A percentile compares a stretch with the other conserved stretches of the same genome.
Evolutionary conservation across 2,113 vertebrate species (phyloP).

Genomic region (Bolborhynchus lineola): DNA sequence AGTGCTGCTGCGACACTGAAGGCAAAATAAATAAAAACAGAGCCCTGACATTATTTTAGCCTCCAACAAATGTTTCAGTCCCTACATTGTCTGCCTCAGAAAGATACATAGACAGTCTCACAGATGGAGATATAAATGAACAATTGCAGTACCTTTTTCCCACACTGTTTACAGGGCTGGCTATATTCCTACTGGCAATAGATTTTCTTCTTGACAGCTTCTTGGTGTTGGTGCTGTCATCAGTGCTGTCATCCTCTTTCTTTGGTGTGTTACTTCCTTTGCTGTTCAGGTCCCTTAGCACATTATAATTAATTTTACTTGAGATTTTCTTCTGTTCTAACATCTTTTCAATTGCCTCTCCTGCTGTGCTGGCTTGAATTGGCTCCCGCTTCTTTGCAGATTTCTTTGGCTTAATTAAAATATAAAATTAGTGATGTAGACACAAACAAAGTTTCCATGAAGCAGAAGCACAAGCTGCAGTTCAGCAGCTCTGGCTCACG

Average conservation of each 20-base stretch:
- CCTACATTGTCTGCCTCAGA: constrained; percentile 47
- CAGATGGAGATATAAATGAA: constrained; percentile 60
- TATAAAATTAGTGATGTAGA: constrained; percentile 43
- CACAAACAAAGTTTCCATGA: constrained; percentile 35
- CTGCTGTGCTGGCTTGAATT: constrained; percentile 89
- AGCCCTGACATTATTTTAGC: constrained; percentile 32
- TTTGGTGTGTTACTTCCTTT: constrained; percentile 72
- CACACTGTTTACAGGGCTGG: constrained; percentile 73
- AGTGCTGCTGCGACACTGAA: not conserved
- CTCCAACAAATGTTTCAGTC: constrained; percentile 52
- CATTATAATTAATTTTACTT: constrained; percentile 97
- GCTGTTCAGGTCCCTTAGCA: constrained; percentile 88
- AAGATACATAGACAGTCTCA: constrained; percentile 48
- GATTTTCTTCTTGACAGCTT: constrained; percentile 74
- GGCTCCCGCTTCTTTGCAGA: constrained; percentile 76
- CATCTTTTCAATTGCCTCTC: constrained; percentile 98
- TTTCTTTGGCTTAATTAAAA: constrained; percentile 78
- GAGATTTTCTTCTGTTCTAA: constrained; percentile 96
- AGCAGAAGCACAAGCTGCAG: constrained; percentile 5
- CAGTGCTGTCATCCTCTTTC: constrained; percentile 54
- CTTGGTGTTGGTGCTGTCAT: constrained; percentile 60
- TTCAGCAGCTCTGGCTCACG: constrained; percentile 14
- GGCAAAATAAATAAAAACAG: constrained; percentile 56
- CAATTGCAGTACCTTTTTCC: constrained; percentile 86
- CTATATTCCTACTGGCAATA: constrained; percentile 60